These are phyloP conservation scores for Diplazon laetatorius DNA, from an alignment of 2,888 invertebrate species.

Conservation along the genomic window DNA sequence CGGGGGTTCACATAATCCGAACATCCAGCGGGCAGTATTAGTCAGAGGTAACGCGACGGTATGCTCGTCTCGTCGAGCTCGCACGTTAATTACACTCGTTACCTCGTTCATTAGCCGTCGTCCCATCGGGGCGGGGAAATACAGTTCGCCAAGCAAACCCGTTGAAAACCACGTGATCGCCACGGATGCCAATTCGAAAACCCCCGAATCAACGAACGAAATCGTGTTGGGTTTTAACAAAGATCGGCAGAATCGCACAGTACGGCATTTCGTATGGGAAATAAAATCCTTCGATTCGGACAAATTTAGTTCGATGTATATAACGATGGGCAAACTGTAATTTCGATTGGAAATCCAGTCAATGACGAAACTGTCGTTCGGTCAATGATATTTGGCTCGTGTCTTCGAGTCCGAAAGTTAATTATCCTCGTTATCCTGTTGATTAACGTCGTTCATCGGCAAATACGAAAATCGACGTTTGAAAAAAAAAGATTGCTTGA, in stretches of 20 bases:
- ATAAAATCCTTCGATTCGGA: too few relatives aligned
- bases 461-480: too few relatives aligned
- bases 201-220: background rate
- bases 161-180: background rate
- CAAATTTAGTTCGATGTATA: background rate
- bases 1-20: slow-evolving; percentile 51
- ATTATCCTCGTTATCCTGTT: slow-evolving; percentile 52
- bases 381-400: background rate
- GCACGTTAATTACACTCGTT: slow-evolving; percentile 60
- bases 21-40: slow-evolving; percentile 39
- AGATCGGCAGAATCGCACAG: background rate
- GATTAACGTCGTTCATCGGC: slow-evolving; percentile 26
- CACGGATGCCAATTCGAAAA: background rate
- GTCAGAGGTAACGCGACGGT: slow-evolving; percentile 29
- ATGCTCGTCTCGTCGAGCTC: slow-evolving; percentile 33
- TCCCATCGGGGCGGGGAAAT: slow-evolving; percentile 26
- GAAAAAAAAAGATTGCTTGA: too few relatives aligned
- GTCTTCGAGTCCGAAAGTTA: slow-evolving; percentile 30
- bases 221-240: too few relatives aligned
- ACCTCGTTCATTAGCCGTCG: slow-evolving; percentile 55
- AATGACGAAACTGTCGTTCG: background rate
- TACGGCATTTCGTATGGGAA: too few relatives aligned
- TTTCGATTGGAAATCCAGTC: background rate
- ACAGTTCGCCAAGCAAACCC: slow-evolving; percentile 19
- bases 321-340: background rate